Base-by-base conservation (phyloP, 2,888 invertebrate genomes). In the Eremobia ochroleuca region DNA sequence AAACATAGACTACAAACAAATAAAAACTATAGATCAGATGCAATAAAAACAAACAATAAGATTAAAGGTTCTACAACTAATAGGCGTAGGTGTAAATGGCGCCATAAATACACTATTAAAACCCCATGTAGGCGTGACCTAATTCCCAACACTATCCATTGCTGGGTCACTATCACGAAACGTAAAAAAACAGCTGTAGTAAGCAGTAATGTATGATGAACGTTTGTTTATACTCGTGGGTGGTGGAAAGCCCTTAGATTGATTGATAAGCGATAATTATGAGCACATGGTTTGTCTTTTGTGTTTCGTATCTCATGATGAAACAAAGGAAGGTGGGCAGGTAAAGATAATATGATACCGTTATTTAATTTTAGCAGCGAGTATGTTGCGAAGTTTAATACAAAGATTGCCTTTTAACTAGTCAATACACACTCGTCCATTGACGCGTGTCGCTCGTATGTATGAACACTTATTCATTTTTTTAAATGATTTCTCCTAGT, bases 31-130 rank as follows among this genome's bases (percentile, higher is more conserved):
- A 15, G 13, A 55, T 55, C 72, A 74, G 65, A 65, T 68, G 62
- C 66, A 75, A 85, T 77, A 73, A 76, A 78, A 52, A 52, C 62
- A n/a, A 67, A 79, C 82, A 68, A 85, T 73, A 73, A 72, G 65
- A 80, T 77, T 68, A 73, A 83, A 85, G 65, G 74, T 76, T 83
- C 74, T 77, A 71, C 66, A 81, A 67, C 68, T 72, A 73, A 82
- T 65, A 61, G 40, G 34, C 82, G 93, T 94, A 90, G 94, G 93
- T 89, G 92, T 85, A 68, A 77, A 81, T 77, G 92, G 91, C 91
- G 91, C 92, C 92, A 85, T 89, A 86, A 77, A 79, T 65, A 85
- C 65, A 87, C 85, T 87, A 90, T 90, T 88, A 85, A 87, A 85
- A 79, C 52, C 55, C 59, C 58, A 88, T 87, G 94, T 94, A 88